A percentile compares a stretch with the other conserved stretches of the same genome.
These are phyloP conservation scores for Rissa tridactyla DNA, from an alignment of 2,113 vertebrate species.

Conservation along the genomic window DNA sequence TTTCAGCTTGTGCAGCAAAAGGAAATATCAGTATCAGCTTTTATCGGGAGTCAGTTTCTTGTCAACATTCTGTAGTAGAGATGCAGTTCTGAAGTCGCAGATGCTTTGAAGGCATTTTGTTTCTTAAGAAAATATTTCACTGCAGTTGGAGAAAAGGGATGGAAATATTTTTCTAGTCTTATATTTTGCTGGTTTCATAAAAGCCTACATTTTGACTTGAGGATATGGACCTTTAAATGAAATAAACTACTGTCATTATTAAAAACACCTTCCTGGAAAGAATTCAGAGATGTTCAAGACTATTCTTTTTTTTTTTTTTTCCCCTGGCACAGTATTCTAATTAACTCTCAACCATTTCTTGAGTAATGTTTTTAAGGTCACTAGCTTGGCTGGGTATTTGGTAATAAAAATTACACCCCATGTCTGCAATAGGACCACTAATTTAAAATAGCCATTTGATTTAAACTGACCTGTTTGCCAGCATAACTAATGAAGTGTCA, in stretches of 20 bases:
- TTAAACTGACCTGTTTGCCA: constrained; percentile 56
- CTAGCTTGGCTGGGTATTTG: constrained; percentile 53
- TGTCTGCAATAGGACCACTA: constrained; percentile 52
- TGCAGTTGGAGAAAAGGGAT: neutral
- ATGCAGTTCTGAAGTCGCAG: neutral
- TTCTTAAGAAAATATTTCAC: neutral
- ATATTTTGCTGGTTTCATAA: constrained; percentile 11
- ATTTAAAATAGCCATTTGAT: constrained; percentile 62
- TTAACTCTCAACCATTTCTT: constrained; percentile 49
- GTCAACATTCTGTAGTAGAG: neutral
- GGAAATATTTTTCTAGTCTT: neutral
- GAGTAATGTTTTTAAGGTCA: constrained; percentile 57
- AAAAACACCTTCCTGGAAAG: constrained; percentile 61
- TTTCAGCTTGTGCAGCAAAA: neutral
- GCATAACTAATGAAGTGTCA: constrained; percentile 46
- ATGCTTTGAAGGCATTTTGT: neutral
- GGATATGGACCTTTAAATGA: constrained; percentile 37
- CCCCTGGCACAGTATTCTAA: constrained; percentile 18
- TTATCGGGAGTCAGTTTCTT: neutral
- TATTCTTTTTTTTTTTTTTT: neutral
- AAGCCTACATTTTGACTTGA: constrained; percentile 14
- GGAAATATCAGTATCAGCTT: neutral
- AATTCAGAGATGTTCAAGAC: constrained; percentile 41
- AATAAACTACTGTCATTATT: constrained; percentile 53
- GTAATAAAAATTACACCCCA: constrained; percentile 51